These are phyloP conservation scores for Psammodynastes pulverulentus DNA, from an alignment of 2,113 vertebrate genomes.

Conservation along the genomic window DNA sequence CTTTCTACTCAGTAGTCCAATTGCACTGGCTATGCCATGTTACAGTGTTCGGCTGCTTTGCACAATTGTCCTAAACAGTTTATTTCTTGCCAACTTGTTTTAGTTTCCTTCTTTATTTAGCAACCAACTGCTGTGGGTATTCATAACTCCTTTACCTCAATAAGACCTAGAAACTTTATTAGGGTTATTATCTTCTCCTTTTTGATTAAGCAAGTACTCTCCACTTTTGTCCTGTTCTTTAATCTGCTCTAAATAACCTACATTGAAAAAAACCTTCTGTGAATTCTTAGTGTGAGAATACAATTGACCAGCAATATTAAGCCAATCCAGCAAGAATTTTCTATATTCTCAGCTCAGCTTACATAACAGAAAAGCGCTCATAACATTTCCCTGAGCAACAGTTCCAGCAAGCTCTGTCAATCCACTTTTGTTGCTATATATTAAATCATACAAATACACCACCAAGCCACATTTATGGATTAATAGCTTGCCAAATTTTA, in stretches of 20 bases:
- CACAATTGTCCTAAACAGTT: not conserved
- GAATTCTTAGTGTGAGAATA: constrained; percentile 36
- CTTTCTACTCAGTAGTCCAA: not conserved
- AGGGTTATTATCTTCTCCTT: not conserved
- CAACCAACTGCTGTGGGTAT: not conserved
- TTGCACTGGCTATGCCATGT: not conserved
- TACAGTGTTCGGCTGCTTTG: not conserved
- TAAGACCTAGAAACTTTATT: not conserved
- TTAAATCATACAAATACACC: not conserved
- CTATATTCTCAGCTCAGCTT: constrained; percentile 49
- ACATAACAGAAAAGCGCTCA: constrained; percentile 51
- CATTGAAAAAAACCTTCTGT: constrained; percentile 1
- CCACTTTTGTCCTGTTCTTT: not conserved
- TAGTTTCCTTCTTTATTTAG: not conserved
- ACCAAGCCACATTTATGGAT: constrained; percentile 33
- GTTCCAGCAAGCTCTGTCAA: constrained; percentile 54
- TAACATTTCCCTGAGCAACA: constrained; percentile 53
- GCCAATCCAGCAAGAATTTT: constrained; percentile 45
- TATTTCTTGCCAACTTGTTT: not conserved
- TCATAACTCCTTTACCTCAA: not conserved
- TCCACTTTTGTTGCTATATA: constrained; percentile 24
- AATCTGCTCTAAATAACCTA: not conserved
- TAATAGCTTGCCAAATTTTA: constrained; percentile 39
- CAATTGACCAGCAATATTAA: constrained; percentile 42
- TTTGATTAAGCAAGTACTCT: not conserved